Conservation (phyloP, 2,113 vertebrate species). For the Aspidoscelis tigris region DNA sequence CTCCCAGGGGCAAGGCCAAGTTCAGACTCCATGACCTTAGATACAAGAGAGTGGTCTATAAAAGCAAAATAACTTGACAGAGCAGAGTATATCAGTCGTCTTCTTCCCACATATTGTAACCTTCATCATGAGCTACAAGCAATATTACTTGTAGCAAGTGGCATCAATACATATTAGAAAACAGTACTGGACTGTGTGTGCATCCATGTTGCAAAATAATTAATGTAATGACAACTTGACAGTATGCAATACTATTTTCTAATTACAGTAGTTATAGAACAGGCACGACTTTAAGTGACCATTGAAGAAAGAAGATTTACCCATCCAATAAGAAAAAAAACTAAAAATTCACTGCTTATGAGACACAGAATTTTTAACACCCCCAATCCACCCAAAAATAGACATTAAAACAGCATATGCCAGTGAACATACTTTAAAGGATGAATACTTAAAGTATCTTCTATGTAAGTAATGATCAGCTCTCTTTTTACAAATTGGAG, state of each 20-base stretch:
- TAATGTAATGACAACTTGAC: constrained; percentile 28
- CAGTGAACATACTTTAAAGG: background rate
- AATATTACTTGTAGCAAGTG: constrained; percentile 69
- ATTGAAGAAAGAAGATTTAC: background rate
- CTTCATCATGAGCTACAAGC: constrained; percentile 45
- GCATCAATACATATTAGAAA: constrained; percentile 50
- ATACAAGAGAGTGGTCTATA: constrained; percentile 54
- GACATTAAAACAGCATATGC: background rate
- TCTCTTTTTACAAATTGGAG: background rate
- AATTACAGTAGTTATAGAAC: constrained; percentile 9
- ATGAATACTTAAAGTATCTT: background rate
- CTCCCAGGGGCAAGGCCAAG: constrained; percentile 72
- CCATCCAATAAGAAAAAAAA: background rate
- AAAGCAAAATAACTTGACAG: constrained; percentile 57
- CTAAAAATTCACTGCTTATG: background rate
- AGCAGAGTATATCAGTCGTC: constrained; percentile 38
- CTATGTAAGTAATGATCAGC: background rate
- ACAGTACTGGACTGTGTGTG: constrained; percentile 53
- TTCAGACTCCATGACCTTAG: constrained; percentile 73
- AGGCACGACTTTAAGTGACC: background rate
- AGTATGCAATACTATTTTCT: constrained; percentile 28
- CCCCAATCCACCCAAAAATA: background rate
- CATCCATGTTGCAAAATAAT: constrained; percentile 27
- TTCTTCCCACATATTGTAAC: constrained; percentile 58
- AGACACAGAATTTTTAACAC: background rate